Evolutionary conservation across 2,113 vertebrate genomes (phyloP), one percentile per base, ranked within the genome.

Genomic region (Barnardius zonarius): DNA sequence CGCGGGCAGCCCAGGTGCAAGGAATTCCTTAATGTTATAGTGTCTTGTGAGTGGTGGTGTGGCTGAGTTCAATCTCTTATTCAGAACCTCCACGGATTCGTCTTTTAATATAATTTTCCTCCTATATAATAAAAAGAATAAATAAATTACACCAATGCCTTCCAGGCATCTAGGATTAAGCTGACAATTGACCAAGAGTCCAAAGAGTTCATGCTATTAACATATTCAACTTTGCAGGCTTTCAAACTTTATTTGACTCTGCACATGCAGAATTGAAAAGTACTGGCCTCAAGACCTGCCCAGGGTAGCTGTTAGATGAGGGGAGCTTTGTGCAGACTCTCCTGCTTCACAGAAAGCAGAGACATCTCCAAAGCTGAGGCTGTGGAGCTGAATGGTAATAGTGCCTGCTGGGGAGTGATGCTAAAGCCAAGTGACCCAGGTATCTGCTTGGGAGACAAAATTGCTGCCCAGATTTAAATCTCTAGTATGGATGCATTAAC

Each of bases 71-170:
- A 81, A 48, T 95, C 89, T 96, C 49, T 68, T 91, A 44, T 94
- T 95, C 88, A 89, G 91, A 96, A 97, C 88, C 66, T 96, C 54
- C 73, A 85, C 4, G 3, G 66, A 92, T 94, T 97, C 5, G 3
- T 81, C 92, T 98, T 96, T 97, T 97, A 96, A 97, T 97, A 96
- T 92, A 63, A 94, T 97, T 95, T 96, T 64, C 69, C 66, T 95
- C 75, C 77, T 84, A 73, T 94, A 85, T 91, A 97, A 96, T 97
- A 92, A 97, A 97, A 97, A 97, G 96, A 97, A 97, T 96, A 97
- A 97, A 96, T 97, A 95, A 82, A 94, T 97, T 94, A 93, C 62
- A 90, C 69, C 1, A 25, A 69, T 96, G 94, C 95, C 96, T 96
- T 57, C 92, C 62, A 97, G 96, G 87, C 95, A 94, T 95, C 86